phyloP scores from a whole-genome alignment of 2,797 vertebrate genomes.

The Galago senegalensis region DNA sequence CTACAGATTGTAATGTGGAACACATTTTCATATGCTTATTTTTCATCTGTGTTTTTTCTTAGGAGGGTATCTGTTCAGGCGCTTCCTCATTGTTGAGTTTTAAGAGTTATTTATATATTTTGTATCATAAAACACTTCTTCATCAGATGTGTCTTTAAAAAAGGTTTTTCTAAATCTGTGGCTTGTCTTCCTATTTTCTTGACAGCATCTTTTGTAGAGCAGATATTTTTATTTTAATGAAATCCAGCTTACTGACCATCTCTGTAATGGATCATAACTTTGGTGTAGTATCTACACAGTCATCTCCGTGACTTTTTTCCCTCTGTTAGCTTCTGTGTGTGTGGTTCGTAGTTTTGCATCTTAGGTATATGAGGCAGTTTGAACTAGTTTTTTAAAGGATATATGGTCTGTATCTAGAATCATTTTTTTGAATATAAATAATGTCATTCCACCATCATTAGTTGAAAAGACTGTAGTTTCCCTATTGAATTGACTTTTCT shows the following conservation, averaged over 20 bases:
- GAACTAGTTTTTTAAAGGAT: neutral
- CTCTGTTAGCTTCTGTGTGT: neutral
- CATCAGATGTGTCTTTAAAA: neutral
- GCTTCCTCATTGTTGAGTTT: constrained; percentile 11
- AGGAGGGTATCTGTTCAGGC: neutral
- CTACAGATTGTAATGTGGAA: neutral
- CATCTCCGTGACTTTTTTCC: neutral
- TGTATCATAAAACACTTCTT: neutral
- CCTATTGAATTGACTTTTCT: neutral
- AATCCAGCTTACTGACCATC: neutral
- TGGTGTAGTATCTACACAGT: neutral
- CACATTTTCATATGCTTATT: neutral
- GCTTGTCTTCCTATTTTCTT: neutral
- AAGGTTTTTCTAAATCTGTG: neutral
- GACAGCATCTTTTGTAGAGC: neutral
- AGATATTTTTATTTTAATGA: neutral
- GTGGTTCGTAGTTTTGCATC: neutral
- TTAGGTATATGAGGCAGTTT: neutral
- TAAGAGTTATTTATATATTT: constrained; percentile 20
- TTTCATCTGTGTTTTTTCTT: neutral
- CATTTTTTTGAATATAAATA: neutral
- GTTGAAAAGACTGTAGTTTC: neutral
- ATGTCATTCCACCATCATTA: neutral
- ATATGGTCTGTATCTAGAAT: neutral
- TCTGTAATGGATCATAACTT: neutral